Evolutionary conservation across 2,113 vertebrate species (phyloP), one percentile per base, ranked within the genome.

Genomic region (Saimiri boliviensis): DNA sequence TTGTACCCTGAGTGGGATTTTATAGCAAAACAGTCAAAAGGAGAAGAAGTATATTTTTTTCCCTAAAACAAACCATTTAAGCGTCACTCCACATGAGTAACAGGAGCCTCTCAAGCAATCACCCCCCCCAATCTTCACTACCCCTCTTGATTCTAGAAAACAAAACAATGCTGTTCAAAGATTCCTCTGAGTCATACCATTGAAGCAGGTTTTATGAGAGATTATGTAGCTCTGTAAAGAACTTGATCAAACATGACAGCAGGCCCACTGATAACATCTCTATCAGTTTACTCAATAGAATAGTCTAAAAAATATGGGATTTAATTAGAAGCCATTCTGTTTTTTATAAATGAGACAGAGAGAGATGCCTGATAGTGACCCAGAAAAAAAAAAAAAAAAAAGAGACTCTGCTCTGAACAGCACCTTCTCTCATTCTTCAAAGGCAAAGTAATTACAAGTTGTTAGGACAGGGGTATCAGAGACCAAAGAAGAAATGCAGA

Each of bases 311-410:
- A 95, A 66, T 58, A 85, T 0, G 37, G 56, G 17, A 68, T 88
- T 94, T 87, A 93, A 88, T 88, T 66, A 95, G 56, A 42, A 49
- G 73, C 80, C n/a, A 13, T 58, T 45, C 63, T 56, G 25, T 35
- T 94, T 91, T 77, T 54, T 17, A 30, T 40, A 86, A 81, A 25
- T 1, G 30, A 54, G 95, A 37, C 8, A 16, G 54, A 52, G 30
- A 83, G 54, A 14, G 25, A 17, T 6, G n/a, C 37, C 9, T 20
- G 80, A 25, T 8, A 81, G 60, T 3, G 2, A 21, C n/a, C 2
- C 27, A 40, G 37, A 85, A 45, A 71, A 89, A 81, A 71, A 32
- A 49, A 40, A 35, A 85, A 45, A 71, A 89, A 81, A 71, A 32
- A 49, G 19, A 35, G 9, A 63, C 16, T 13, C 0, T 1, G 30